Conservation (phyloP, 2,888 invertebrate species). For the Proisotoma minuta region DNA sequence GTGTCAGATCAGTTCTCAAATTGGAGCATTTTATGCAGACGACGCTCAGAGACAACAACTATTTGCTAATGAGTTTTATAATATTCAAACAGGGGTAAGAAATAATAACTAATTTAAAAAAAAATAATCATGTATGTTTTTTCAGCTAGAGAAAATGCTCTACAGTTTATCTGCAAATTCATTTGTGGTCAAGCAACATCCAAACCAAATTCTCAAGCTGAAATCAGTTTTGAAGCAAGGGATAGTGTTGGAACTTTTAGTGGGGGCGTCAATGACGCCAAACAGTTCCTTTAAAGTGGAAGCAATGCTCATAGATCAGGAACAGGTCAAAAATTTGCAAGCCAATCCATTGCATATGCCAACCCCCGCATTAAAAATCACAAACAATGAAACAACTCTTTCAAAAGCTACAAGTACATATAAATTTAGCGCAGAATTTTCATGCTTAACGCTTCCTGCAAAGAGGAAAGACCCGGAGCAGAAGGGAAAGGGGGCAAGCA, state of each 20-base stretch:
- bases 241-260: constrained; percentile 1
- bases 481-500: constrained; percentile 8
- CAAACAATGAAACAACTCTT: constrained; percentile 6
- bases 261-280: background rate
- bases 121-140: background rate
- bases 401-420: background rate
- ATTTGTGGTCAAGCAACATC: constrained; percentile 14
- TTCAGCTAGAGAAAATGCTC: background rate
- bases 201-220: constrained; percentile 12
- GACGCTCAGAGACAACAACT: background rate
- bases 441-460: constrained; percentile 13
- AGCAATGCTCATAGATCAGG: constrained; percentile 10
- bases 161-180: background rate
- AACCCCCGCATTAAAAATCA: background rate
- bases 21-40: background rate
- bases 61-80: background rate
- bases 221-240: constrained; percentile 1
- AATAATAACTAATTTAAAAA: background rate
- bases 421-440: constrained; percentile 13
- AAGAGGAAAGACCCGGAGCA: background rate
- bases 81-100: background rate
- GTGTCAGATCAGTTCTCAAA: background rate
- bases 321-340: background rate
- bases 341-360: constrained; percentile 10
- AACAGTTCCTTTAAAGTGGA: background rate